Evolutionary conservation across 2,113 vertebrate genomes (phyloP).

Genomic region (Lonchura striata): DNA sequence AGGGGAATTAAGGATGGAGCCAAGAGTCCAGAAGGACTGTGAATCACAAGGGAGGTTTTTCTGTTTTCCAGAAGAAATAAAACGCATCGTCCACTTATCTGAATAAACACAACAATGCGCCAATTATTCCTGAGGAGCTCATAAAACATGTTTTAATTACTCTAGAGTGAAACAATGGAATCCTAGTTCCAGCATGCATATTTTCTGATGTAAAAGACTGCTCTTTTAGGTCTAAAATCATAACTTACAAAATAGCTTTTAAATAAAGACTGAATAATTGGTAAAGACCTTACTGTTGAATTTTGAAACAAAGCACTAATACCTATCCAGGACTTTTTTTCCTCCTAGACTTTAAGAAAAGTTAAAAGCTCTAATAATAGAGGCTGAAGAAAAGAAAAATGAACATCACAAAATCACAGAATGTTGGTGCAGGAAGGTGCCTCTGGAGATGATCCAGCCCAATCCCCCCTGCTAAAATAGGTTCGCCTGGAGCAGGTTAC

Average conservation of each 20-base stretch:
- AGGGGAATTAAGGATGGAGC: neutral
- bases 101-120: neutral
- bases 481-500: neutral
- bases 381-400: neutral
- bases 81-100: slow-evolving; percentile 1
- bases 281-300: neutral
- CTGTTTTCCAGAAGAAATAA: slow-evolving; percentile 34
- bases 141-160: slow-evolving; percentile 25
- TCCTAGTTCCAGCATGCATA: neutral
- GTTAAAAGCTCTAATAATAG: neutral
- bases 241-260: neutral
- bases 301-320: neutral
- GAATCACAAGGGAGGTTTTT: slow-evolving; percentile 8
- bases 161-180: neutral
- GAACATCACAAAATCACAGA: neutral
- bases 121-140: slow-evolving; percentile 3
- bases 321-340: neutral
- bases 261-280: neutral
- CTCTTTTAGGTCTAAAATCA: neutral
- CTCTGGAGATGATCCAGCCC: neutral
- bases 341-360: neutral
- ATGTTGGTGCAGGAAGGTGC: neutral
- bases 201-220: neutral
- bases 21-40: neutral
- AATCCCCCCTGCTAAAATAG: neutral